Evolutionary conservation across 2,888 invertebrate species (phyloP).

Genomic region (Caenorhabditis japonica): DNA sequence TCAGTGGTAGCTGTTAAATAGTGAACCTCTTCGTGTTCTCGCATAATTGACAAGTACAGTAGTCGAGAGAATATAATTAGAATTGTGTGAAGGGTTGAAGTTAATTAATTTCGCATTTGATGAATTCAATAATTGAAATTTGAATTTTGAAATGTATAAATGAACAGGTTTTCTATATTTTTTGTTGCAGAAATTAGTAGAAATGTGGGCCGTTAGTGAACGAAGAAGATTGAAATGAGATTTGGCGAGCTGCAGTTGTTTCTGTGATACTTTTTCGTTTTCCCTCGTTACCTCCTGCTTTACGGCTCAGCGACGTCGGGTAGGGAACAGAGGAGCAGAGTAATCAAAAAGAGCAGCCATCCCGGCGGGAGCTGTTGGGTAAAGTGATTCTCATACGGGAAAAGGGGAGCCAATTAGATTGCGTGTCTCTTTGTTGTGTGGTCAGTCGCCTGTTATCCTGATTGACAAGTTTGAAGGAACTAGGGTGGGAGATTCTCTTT

Average conservation of each 20-base stretch:
- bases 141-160: too few species aligned
- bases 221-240: too few species aligned
- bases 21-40: slow-evolving; percentile 20
- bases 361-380: too few species aligned
- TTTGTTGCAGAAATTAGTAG: background rate
- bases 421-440: too few species aligned
- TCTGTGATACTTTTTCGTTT: slow-evolving; percentile 44
- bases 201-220: slow-evolving; percentile 25
- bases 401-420: too few species aligned
- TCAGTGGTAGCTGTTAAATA: too few species aligned
- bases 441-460: too few species aligned
- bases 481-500: too few species aligned
- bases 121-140: slow-evolving; percentile 39
- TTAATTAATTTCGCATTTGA: too few species aligned
- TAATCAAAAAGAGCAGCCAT: background rate
- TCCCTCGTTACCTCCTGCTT: slow-evolving; percentile 13
- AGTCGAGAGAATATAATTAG: slow-evolving; percentile 12
- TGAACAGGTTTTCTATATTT: slow-evolving; percentile 6
- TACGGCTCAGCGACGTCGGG: slow-evolving; percentile 21
- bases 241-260: slow-evolving; percentile 45
- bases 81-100: background rate
- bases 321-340: slow-evolving; percentile 16
- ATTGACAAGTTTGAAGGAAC: too few species aligned
- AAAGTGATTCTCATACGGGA: too few species aligned
- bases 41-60: slow-evolving; percentile 29